Evolutionary conservation across 2,113 vertebrate species (phyloP).

Genomic region (Neofelis nebulosa): DNA sequence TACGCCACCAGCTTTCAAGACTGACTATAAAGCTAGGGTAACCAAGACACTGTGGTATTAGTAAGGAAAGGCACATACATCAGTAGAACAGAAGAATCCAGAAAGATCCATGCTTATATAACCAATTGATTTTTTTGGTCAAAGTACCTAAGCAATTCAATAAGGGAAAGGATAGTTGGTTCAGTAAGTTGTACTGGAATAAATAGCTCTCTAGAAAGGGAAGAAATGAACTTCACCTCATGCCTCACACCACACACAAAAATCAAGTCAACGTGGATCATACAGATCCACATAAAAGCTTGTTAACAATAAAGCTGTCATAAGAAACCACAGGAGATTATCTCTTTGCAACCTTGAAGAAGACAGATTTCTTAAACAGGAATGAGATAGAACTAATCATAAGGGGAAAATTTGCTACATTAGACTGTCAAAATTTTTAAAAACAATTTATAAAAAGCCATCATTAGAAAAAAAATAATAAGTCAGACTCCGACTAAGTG

Average conservation of each 20-base stretch:
- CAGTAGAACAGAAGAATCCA: not conserved
- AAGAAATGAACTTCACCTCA: not conserved
- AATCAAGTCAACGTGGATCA: conserved; percentile 29
- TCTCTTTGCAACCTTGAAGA: not conserved
- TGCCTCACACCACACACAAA: not conserved
- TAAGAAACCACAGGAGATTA: conserved; percentile 31
- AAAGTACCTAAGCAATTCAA: not conserved
- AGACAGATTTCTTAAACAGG: not conserved
- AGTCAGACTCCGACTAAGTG: not conserved
- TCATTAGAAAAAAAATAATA: not conserved
- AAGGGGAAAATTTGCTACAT: not conserved
- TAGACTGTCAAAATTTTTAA: not conserved
- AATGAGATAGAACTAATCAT: not conserved
- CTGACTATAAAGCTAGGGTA: not conserved
- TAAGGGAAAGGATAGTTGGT: not conserved
- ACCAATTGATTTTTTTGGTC: not conserved
- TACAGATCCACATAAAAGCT: not conserved
- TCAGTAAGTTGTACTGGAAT: not conserved
- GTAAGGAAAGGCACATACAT: not conserved
- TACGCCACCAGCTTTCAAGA: not conserved
- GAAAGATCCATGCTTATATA: not conserved
- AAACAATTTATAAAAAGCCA: not conserved
- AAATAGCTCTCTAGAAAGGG: not conserved
- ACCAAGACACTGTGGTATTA: not conserved
- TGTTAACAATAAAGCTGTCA: not conserved